Evolutionary conservation across 2,888 invertebrate genomes (phyloP).

Genomic region (Serrognathus titanus): DNA sequence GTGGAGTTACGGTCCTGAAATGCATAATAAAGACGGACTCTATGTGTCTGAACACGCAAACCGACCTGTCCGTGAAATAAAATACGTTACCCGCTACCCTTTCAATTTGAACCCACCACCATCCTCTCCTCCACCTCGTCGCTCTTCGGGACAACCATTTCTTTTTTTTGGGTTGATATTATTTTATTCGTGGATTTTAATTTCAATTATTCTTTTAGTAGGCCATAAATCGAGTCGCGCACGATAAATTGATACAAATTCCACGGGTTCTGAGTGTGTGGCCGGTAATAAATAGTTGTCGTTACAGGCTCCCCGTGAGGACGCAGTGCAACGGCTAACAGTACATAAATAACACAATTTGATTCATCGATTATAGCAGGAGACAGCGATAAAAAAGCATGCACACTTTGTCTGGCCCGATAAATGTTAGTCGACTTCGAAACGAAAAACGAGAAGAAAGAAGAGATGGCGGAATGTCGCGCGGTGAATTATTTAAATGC

Average conservation of each 20-base stretch:
- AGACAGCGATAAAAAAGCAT: conserved; percentile 26
- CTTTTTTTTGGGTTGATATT: too few relatives aligned
- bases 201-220: conserved; percentile 13
- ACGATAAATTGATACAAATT: conserved; percentile 25
- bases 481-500: too few relatives aligned
- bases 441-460: background rate
- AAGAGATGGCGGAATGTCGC: background rate
- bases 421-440: background rate
- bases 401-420: conserved; percentile 24
- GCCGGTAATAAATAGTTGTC: conserved; percentile 41
- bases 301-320: conserved; percentile 41
- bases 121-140: background rate
- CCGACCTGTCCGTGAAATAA: conserved; percentile 3
- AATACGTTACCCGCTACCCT: background rate
- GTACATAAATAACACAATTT: conserved; percentile 37
- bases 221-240: conserved; percentile 13
- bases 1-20: background rate
- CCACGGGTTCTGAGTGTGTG: conserved; percentile 37
- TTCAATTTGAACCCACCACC: background rate
- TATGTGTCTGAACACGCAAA: conserved; percentile 1
- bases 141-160: background rate
- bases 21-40: conserved; percentile 4
- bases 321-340: conserved; percentile 39
- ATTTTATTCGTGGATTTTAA: too few relatives aligned
- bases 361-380: conserved; percentile 30